phyloP scores from a whole-genome alignment of 2,113 vertebrate genomes.

The Acrocephalus kingi region DNA sequence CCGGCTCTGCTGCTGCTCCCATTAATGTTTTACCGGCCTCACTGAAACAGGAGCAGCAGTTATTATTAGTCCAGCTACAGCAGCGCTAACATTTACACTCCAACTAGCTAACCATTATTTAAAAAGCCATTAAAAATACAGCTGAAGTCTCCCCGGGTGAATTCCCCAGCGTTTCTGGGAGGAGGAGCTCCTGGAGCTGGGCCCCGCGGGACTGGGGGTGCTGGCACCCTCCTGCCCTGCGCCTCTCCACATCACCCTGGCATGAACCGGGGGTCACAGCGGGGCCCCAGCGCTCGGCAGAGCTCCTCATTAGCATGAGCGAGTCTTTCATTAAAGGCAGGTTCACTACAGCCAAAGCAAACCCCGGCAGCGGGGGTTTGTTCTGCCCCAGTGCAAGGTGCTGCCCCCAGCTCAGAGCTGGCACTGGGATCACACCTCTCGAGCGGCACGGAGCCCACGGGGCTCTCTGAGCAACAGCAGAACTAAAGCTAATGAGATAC shows the following conservation, averaged over 20 bases:
- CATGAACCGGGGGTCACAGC: not conserved
- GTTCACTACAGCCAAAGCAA: not conserved
- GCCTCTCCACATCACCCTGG: accelerated
- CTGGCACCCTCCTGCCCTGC: accelerated
- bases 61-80: not conserved
- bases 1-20: not conserved
- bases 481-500: not conserved
- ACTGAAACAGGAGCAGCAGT: not conserved
- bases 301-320: not conserved
- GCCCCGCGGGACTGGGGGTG: accelerated
- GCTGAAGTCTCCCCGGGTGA: not conserved
- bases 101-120: not conserved
- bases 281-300: not conserved
- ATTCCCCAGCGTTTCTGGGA: not conserved
- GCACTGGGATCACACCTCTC: not conserved
- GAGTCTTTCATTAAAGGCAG: not conserved
- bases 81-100: not conserved
- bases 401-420: not conserved
- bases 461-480: accelerated
- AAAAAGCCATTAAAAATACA: not conserved
- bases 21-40: not conserved
- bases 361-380: not conserved
- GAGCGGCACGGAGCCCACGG: accelerated
- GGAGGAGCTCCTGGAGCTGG: not conserved
- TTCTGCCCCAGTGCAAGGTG: not conserved